Evolutionary conservation across 2,888 invertebrate genomes (phyloP).

Genomic region (Parasteatoda lunata): DNA sequence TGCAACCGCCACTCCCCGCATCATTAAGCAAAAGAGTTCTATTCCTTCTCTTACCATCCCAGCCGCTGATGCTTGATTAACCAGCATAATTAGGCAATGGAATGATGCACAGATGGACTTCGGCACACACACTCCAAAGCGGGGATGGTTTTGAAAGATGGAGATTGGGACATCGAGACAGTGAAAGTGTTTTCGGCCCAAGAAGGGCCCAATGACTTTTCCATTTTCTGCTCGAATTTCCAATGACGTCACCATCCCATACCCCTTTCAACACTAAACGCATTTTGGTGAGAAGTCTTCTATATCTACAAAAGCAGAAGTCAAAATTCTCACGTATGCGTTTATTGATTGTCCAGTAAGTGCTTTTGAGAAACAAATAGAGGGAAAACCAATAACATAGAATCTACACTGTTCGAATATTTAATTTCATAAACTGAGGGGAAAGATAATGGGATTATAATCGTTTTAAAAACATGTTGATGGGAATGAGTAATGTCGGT

Average conservation of each 20-base stretch:
- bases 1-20: constrained; percentile 17
- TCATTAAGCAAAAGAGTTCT: constrained; percentile 50
- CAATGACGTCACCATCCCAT: neutral
- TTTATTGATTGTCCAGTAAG: neutral
- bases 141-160: neutral
- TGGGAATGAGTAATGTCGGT: neutral
- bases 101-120: constrained; percentile 14
- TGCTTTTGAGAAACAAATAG: neutral
- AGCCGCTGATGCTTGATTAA: constrained; percentile 45
- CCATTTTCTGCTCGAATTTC: neutral
- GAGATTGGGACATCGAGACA: neutral
- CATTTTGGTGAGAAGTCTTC: no score
- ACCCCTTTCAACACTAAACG: neutral
- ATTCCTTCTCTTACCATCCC: neutral
- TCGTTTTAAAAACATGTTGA: neutral
- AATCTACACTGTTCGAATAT: no score
- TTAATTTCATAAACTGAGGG: no score
- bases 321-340: neutral
- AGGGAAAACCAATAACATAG: neutral
- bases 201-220: neutral
- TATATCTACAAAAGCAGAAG: neutral
- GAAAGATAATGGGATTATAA: neutral
- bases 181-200: neutral
- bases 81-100: constrained; percentile 31
- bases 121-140: neutral